phyloP scores from a whole-genome alignment of 2,113 vertebrate species.

The Eretmochelys imbricata region DNA sequence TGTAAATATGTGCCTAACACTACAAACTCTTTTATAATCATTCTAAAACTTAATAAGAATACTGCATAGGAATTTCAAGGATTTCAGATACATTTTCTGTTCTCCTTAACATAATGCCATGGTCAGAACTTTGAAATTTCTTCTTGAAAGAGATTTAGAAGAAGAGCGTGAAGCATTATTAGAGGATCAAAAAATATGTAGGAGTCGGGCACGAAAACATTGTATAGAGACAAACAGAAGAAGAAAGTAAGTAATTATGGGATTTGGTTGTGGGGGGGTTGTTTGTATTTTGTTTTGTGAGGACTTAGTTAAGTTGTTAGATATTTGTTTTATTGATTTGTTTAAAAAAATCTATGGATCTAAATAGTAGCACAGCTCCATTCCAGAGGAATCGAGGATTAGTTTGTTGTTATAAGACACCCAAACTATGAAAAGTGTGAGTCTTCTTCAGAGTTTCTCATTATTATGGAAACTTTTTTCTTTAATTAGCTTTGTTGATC shows the following conservation, averaged over 20 bases:
- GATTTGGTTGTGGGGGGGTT: not conserved
- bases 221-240: constrained; percentile 89
- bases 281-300: not conserved
- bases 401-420: not conserved
- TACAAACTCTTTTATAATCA: not conserved
- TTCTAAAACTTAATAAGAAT: not conserved
- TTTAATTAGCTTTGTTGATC: not conserved
- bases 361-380: constrained; percentile 21
- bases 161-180: constrained; percentile 82
- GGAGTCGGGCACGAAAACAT: constrained; percentile 82
- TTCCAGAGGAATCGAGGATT: not conserved
- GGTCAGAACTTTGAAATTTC: constrained; percentile 72
- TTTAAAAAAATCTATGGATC: not conserved
- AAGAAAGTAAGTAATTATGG: constrained; percentile 82
- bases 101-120: constrained; percentile 78
- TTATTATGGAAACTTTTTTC: not conserved
- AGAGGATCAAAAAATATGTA: constrained; percentile 86
- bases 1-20: not conserved
- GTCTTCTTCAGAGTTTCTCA: not conserved
- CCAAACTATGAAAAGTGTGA: not conserved
- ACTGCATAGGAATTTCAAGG: not conserved
- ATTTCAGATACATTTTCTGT: not conserved
- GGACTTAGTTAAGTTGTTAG: not conserved
- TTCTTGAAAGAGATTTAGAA: constrained; percentile 77
- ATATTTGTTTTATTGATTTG: not conserved